These are phyloP conservation scores for Odocoileus virginianus DNA, from an alignment of 2,113 vertebrate genomes.

Conservation along the genomic window DNA sequence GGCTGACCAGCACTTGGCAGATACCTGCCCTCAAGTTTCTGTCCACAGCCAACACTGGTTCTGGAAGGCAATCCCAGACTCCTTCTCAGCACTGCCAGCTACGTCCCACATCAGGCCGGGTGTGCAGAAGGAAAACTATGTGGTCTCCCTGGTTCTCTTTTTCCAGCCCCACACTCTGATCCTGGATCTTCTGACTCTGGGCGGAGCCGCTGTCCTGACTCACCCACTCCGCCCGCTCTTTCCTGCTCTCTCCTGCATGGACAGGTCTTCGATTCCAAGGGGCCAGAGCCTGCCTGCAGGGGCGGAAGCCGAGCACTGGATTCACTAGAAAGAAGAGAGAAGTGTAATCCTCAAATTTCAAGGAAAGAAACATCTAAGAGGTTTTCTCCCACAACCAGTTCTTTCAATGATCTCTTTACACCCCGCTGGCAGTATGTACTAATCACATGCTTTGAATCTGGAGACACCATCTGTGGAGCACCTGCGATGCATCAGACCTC, in stretches of 20 bases:
- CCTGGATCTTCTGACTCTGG: neutral
- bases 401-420: conserved; percentile 14
- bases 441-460: neutral
- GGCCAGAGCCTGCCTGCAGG: neutral
- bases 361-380: neutral
- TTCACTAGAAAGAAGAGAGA: neutral
- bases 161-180: neutral
- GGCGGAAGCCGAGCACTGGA: neutral
- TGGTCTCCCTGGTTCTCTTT: neutral
- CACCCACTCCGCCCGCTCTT: neutral
- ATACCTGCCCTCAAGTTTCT: too few relatives aligned
- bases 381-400: neutral
- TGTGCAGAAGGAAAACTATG: neutral
- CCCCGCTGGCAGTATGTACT: neutral
- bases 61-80: neutral
- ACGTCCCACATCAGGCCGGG: neutral
- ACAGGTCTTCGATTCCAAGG: neutral
- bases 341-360: neutral
- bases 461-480: conserved; percentile 12
- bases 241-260: neutral
- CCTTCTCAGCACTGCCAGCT: neutral
- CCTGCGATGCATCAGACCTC: neutral
- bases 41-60: neutral
- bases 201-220: neutral
- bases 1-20: neutral